Conservation (phyloP, 2,797 vertebrate genomes). For the Coilia nasus region DNA sequence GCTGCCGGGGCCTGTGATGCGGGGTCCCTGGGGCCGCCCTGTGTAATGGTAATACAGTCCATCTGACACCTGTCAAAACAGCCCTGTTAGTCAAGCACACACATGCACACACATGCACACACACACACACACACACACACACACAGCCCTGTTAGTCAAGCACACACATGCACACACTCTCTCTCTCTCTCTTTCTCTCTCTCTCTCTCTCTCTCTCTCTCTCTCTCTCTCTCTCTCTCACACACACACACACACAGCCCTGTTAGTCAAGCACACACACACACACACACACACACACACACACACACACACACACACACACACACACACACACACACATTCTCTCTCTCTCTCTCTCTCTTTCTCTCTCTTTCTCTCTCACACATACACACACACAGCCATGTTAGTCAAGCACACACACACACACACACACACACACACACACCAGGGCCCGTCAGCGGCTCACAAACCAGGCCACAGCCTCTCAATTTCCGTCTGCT, state of each 20-base stretch:
- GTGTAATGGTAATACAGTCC: slow-evolving; percentile 81
- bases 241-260: no score
- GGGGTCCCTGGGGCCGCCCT: slow-evolving; percentile 71
- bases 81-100: slow-evolving; percentile 77
- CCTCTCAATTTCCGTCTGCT: background rate
- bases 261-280: no score
- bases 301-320: no score
- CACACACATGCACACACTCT: slow-evolving; percentile 43
- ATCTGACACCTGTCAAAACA: slow-evolving; percentile 87
- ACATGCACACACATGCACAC: slow-evolving; percentile 69
- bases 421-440: no score
- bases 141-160: background rate
- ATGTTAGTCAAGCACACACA: slow-evolving; percentile 72
- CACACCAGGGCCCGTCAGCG: background rate
- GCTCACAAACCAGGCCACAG: slow-evolving; percentile 4
- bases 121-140: slow-evolving; percentile 14
- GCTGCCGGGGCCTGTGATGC: slow-evolving; percentile 74
- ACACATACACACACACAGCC: slow-evolving; percentile 61
- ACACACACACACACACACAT: no score
- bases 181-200: slow-evolving; percentile 46
- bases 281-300: no score
- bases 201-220: background rate
- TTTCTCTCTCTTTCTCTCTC: no score
- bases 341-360: slow-evolving; percentile 5
- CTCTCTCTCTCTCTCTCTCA: no score